Evolutionary conservation across 2,113 vertebrate genomes (phyloP), one percentile per base, ranked within the genome.

Genomic region (Apodemus speciosus): DNA sequence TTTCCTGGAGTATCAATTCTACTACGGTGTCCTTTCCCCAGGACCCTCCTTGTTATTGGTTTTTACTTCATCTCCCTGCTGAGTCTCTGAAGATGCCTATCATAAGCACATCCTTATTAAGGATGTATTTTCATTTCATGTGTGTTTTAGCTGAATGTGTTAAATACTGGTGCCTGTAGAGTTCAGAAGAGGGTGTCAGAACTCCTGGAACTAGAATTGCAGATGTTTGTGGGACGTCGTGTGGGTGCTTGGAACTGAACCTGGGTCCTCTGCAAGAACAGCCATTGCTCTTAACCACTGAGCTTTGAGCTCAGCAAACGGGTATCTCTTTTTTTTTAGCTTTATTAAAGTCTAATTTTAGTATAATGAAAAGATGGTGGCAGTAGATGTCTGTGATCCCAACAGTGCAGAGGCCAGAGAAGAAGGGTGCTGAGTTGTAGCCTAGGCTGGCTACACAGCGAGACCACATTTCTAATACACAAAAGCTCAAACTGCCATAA

Each of bases 11-110:
- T 51, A 5, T 20, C 53, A 14, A 9, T 40, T 4, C 18, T 3
- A 0, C 2, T 0, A 0, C 9, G 16, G 4, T 43, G 23, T 30
- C 35, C 35, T 15, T 46, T 38, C 20, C 25, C 49, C 30, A 75
- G 84, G n/a, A 0, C 2, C 27, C 32, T 79, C 38, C 32, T 58
- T 2, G 14, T 16, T 23, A 10, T 2, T 8, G 6, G n/a, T 3
- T 20, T 1, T 18, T 16, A 76, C 32, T 43, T 60, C 58, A 15
- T 30, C 13, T 56, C 43, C 1, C 25, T 21, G 21, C n/a, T 75
- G 0, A 46, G 84, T 21, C 25, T 38, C 88, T 2, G 2, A 62
- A 58, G 25, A 46, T 35, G 35, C 56, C 69, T 40, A 53, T 30
- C 80, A 35, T 15, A 7, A 27, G 27, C 0, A 0, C 8, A 11